phyloP scores from a whole-genome alignment of 2,888 invertebrate genomes.

The Latrodectus elegans region DNA sequence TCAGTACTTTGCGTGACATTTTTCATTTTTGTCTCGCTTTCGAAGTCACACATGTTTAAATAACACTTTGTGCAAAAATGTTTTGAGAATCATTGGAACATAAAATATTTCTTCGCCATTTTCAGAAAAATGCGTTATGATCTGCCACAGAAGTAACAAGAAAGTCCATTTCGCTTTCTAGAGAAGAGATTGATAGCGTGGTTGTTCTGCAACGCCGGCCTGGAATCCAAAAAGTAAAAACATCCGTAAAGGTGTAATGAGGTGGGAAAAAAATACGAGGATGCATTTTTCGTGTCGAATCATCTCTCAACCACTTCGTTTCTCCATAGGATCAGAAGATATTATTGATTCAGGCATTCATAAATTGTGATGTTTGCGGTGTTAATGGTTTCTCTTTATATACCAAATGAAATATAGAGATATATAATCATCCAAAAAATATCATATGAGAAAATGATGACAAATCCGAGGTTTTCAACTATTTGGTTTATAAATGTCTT shows the following conservation, averaged over 20 bases:
- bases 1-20: too few species aligned
- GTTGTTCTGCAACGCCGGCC: neutral
- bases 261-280: slow-evolving; percentile 10
- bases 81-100: too few species aligned
- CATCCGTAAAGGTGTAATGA: neutral
- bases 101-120: neutral
- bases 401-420: too few species aligned
- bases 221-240: neutral
- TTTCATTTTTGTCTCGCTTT: too few species aligned
- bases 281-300: slow-evolving; percentile 52
- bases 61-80: too few species aligned
- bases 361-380: neutral
- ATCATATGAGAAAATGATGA: too few species aligned
- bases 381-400: slow-evolving; percentile 25
- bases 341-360: slow-evolving; percentile 41
- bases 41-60: too few species aligned
- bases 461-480: too few species aligned
- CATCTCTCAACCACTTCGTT: slow-evolving; percentile 43
- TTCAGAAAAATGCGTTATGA: neutral
- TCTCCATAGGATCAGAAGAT: neutral
- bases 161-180: neutral
- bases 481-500: too few species aligned
- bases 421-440: too few species aligned
- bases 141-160: neutral
- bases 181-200: neutral